Conservation (phyloP, 92 coral and sea anemone genomes). For the Zoanthus gigantus region DNA sequence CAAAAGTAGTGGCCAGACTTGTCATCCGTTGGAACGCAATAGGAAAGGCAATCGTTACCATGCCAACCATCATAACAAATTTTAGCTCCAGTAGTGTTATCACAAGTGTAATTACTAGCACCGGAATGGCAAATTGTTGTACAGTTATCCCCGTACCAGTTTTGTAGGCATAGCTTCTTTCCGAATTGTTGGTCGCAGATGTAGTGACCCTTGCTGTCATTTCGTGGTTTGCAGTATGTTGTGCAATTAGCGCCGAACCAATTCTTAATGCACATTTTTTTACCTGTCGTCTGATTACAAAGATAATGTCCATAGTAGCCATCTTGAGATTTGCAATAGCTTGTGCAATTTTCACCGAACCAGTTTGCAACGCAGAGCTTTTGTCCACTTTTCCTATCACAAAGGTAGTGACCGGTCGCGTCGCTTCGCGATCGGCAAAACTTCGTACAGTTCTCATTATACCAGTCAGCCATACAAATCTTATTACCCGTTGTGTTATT, state of each 20-base stretch:
- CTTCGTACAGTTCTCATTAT: constrained; percentile 50
- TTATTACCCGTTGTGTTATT: constrained; percentile 58
- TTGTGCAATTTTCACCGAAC: constrained; percentile 34
- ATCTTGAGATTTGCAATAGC: constrained; percentile 21
- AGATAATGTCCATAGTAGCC: constrained; percentile 63
- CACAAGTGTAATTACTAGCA: constrained; percentile 18
- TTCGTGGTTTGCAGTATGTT: constrained; percentile 66
- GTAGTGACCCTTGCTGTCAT: constrained; percentile 58
- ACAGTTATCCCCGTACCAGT: constrained; percentile 38
- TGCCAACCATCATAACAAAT: constrained; percentile 58
- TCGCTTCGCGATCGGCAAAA: constrained; percentile 31
- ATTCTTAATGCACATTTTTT: constrained; percentile 59
- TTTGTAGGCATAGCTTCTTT: constrained; percentile 1
- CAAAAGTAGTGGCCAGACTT: constrained; percentile 62
- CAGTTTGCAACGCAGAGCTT: constrained; percentile 40
- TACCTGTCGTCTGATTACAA: constrained; percentile 75
- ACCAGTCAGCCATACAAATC: constrained; percentile 65
- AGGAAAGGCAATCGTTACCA: constrained; percentile 57
- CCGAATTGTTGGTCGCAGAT: constrained; percentile 58
- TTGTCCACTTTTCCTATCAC: constrained; percentile 39
- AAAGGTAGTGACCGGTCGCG: constrained; percentile 22
- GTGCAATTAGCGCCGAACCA: constrained; percentile 81
- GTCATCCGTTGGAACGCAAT: constrained; percentile 63
- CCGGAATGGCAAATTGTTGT: background rate
- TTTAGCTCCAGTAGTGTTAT: constrained; percentile 57